phyloP scores from a whole-genome alignment of 1,140 invertebrate genomes.

The Apis dorsata region DNA sequence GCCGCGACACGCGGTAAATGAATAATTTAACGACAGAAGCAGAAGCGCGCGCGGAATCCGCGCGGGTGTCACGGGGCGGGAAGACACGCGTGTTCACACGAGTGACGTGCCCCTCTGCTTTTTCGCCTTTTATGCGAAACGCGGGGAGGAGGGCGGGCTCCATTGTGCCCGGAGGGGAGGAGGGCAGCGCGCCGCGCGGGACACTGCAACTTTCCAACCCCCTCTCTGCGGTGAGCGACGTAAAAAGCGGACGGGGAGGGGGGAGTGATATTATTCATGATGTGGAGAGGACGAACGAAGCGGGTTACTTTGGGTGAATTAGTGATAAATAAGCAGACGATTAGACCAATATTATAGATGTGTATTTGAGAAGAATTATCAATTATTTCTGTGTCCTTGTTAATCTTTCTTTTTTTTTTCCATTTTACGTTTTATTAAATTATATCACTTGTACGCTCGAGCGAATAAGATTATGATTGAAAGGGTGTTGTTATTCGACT shows the following conservation, averaged over 20 bases:
- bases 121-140: conserved; percentile 50
- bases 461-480: too few relatives aligned
- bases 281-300: too few relatives aligned
- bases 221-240: background rate
- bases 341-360: too few relatives aligned
- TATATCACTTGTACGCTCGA: too few relatives aligned
- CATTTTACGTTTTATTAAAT: too few relatives aligned
- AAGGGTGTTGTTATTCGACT: too few relatives aligned
- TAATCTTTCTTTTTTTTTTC: too few relatives aligned
- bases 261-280: background rate
- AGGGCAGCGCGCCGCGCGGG: background rate
- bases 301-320: too few relatives aligned
- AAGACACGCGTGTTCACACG: conserved; percentile 37
- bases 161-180: conserved; percentile 3
- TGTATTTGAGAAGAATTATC: too few relatives aligned
- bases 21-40: conserved; percentile 70
- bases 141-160: background rate
- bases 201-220: background rate
- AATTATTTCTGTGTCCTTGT: too few relatives aligned
- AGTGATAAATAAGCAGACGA: too few relatives aligned
- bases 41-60: conserved; percentile 47
- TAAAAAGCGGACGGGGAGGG: background rate
- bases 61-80: conserved; percentile 43
- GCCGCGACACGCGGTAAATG: conserved; percentile 59
- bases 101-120: conserved; percentile 44